Evolutionary conservation across 2,113 vertebrate genomes (phyloP).

Genomic region (Dasyornis broadbenti): DNA sequence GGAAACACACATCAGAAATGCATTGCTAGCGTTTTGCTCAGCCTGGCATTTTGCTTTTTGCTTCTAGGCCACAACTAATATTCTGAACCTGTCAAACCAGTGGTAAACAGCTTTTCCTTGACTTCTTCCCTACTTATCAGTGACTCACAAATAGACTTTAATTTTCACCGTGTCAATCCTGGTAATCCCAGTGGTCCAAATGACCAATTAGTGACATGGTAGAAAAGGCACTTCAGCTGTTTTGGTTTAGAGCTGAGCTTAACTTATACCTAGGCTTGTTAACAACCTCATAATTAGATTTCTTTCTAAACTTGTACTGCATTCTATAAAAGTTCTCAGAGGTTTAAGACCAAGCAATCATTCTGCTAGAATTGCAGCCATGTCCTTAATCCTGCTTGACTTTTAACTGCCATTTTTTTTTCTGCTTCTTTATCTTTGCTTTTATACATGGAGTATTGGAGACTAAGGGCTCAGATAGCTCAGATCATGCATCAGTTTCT

Average conservation of each 20-base stretch:
- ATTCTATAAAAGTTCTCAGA: conserved; percentile 24
- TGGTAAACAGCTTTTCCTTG: background rate
- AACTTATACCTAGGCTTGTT: conserved; percentile 40
- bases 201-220: conserved; percentile 54
- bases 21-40: background rate
- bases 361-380: background rate
- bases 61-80: background rate
- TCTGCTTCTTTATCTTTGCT: background rate
- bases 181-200: conserved; percentile 26
- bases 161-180: conserved; percentile 52
- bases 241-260: conserved; percentile 14
- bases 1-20: background rate
- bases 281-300: conserved; percentile 63
- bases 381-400: background rate
- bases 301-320: conserved; percentile 34
- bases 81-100: background rate
- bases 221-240: conserved; percentile 11
- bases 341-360: background rate
- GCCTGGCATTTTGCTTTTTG: background rate
- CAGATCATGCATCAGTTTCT: background rate
- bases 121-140: conserved; percentile 24
- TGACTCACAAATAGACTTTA: conserved; percentile 50
- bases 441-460: background rate
- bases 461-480: background rate
- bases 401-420: background rate